These are phyloP conservation scores for Arizona elegans DNA, from an alignment of 2,113 vertebrate species.

Conservation along the genomic window DNA sequence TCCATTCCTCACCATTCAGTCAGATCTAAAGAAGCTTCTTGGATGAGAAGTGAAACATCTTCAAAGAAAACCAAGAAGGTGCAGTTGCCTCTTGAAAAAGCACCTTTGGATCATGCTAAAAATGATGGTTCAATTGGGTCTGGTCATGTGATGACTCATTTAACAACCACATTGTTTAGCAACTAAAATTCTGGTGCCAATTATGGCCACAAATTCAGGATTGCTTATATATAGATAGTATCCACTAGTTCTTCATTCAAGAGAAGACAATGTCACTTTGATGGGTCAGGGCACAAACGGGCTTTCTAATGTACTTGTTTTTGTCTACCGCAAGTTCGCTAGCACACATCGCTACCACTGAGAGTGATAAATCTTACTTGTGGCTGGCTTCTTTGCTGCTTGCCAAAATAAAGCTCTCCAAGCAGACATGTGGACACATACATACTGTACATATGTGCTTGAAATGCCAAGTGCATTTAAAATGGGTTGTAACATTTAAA, in stretches of 20 bases:
- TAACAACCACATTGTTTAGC: background rate
- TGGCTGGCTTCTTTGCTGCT: slow-evolving; percentile 25
- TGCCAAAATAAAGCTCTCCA: slow-evolving; percentile 1
- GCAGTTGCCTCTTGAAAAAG: too few species aligned
- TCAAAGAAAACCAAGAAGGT: too few species aligned
- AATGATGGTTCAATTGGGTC: background rate
- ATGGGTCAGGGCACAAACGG: slow-evolving; percentile 1
- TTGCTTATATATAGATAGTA: background rate
- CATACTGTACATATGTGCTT: background rate
- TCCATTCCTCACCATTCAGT: too few species aligned
- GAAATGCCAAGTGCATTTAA: slow-evolving; percentile 29
- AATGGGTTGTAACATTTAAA: slow-evolving; percentile 32
- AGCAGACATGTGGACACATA: background rate
- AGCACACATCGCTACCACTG: background rate
- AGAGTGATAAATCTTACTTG: background rate
- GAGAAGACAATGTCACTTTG: background rate
- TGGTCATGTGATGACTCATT: background rate
- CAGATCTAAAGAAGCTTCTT: too few species aligned
- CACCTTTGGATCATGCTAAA: background rate
- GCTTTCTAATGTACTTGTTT: slow-evolving; percentile 16
- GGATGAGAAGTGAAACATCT: too few species aligned
- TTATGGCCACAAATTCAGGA: background rate
- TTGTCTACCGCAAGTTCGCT: slow-evolving; percentile 30
- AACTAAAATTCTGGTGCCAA: background rate
- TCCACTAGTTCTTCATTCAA: background rate